phyloP scores from a whole-genome alignment of 2,113 vertebrate species.

The human (Homo sapiens) region GRCh38 chr6:110444001-110444500 shows the following conservation, averaged over 20 bases:
- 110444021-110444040: background rate
- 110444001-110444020: background rate
- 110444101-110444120: background rate
- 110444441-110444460: background rate
- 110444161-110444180: conserved; percentile 27
- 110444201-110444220: background rate
- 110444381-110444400: background rate
- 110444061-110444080: background rate
- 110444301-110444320: conserved; percentile 25
- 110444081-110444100: background rate
- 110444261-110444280: background rate
- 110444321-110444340: background rate
- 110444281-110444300: background rate
- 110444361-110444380: background rate
- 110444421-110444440: background rate
- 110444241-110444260: conserved; percentile 34
- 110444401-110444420: background rate
- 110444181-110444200: background rate
- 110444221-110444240: background rate
- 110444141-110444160: background rate
- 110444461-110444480: background rate
- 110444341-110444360: conserved; percentile 13
- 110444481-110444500: background rate
- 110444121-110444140: background rate
- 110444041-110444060: background rate